Evolutionary conservation across 2,113 vertebrate genomes (phyloP).

Genomic region (Eubucco bourcierii): DNA sequence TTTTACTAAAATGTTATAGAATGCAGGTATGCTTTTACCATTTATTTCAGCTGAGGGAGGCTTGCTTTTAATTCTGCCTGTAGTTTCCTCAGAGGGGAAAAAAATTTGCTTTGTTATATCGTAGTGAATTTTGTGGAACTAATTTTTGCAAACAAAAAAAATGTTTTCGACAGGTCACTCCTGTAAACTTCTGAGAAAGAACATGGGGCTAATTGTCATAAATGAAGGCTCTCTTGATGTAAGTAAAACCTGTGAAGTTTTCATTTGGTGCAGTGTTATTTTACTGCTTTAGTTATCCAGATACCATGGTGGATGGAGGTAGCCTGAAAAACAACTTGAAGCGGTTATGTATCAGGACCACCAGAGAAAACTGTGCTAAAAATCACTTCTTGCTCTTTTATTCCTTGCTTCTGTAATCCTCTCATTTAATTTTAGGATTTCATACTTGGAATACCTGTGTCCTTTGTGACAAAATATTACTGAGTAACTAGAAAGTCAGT

Average conservation of each 20-base stretch:
- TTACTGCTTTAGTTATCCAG: neutral
- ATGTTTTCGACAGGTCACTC: constrained; percentile 86
- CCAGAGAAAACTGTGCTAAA: neutral
- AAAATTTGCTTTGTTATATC: neutral
- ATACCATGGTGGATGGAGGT: neutral
- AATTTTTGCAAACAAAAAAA: neutral
- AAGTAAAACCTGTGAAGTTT: constrained; percentile 74
- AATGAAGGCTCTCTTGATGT: constrained; percentile 96
- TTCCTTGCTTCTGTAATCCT: neutral
- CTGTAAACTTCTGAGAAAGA: constrained; percentile 94
- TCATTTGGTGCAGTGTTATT: neutral
- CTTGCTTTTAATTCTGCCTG: neutral
- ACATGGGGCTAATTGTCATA: constrained; percentile 96
- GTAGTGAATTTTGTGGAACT: neutral
- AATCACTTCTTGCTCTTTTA: neutral
- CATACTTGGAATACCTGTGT: neutral
- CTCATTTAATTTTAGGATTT: neutral
- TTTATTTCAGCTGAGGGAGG: neutral
- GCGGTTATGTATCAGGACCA: neutral
- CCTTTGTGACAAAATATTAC: neutral
- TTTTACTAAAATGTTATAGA: neutral
- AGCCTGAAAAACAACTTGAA: neutral
- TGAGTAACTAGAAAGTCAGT: neutral
- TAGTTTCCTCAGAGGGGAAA: neutral
- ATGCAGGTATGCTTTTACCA: neutral